phyloP scores from a whole-genome alignment of 64 coral and sea anemone species.

The Stichodactyla helianthus region DNA sequence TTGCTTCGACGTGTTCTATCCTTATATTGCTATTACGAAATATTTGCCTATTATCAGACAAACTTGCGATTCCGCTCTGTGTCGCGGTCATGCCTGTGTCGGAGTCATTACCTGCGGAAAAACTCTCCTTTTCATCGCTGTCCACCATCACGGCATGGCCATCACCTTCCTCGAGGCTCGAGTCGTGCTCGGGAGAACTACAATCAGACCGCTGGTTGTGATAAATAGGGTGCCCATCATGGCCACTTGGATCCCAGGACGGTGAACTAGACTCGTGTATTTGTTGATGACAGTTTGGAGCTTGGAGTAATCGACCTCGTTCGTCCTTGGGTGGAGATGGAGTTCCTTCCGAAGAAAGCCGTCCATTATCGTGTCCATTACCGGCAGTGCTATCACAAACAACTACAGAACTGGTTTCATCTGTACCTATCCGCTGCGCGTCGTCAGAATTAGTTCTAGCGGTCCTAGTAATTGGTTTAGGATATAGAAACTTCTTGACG shows the following conservation, averaged over 20 bases:
- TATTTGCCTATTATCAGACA: background rate
- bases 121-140: conserved; percentile 51
- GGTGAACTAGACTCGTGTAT: conserved; percentile 3
- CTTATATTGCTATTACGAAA: background rate
- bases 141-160: conserved; percentile 26
- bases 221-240: conserved; percentile 20
- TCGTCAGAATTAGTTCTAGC: background rate
- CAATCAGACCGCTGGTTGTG: conserved; percentile 26
- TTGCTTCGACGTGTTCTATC: background rate
- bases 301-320: background rate
- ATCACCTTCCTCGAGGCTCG: conserved; percentile 46
- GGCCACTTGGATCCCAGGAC: background rate
- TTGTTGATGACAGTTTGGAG: conserved; percentile 3
- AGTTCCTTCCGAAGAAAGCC: conserved; percentile 23
- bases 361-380: conserved; percentile 27
- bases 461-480: background rate
- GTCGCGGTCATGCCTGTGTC: conserved; percentile 27
- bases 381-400: conserved; percentile 22
- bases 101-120: conserved; percentile 51
- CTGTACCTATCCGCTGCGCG: background rate
- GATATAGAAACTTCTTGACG: conserved; percentile 35
- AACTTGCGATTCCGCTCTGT: conserved; percentile 12
- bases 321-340: conserved; percentile 28
- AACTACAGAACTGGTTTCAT: background rate
- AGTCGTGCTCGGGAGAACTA: conserved; percentile 50